These are phyloP conservation scores for Bos taurus DNA, from an alignment of 2,113 vertebrate species.

Conservation along the genomic window ARS-UCD2.0 NC_037335.1:40614501-40615000, in stretches of 20 bases:
- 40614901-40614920: background rate
- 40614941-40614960: background rate
- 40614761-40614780: background rate
- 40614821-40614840: background rate
- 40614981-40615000: background rate
- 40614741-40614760: background rate
- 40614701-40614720: background rate
- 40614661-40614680: background rate
- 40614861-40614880: background rate
- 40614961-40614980: background rate
- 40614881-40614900: background rate
- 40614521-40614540: background rate
- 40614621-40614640: background rate
- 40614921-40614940: background rate
- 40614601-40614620: background rate
- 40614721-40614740: background rate
- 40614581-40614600: background rate
- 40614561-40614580: background rate
- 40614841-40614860: background rate
- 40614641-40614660: background rate
- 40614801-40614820: background rate
- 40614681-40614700: background rate
- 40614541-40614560: background rate
- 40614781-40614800: background rate
- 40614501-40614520: background rate